Evolutionary conservation across 2,888 invertebrate species (phyloP).

Genomic region (Drosophila antonietae): DNA sequence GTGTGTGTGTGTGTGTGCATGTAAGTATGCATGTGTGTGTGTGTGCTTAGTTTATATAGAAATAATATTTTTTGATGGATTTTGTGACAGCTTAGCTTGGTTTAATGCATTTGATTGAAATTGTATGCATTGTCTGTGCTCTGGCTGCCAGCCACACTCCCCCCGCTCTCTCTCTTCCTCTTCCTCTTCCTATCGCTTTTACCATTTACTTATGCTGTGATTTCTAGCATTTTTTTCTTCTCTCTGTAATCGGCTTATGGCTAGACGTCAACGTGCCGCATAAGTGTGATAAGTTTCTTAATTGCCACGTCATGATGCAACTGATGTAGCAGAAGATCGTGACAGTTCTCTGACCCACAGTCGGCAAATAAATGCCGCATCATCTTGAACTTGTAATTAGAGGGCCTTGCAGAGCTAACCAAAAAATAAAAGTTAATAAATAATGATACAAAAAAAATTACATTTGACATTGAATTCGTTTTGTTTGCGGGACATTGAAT

Average conservation of each 20-base stretch:
- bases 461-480: conserved; percentile 59
- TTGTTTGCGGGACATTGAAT: conserved; percentile 66
- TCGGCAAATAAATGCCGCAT: conserved; percentile 26
- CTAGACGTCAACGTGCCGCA: conserved; percentile 44
- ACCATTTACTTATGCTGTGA: conserved; percentile 22
- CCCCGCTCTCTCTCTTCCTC: background rate
- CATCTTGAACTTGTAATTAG: conserved; percentile 58
- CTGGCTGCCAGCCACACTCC: too few species aligned
- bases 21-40: too few species aligned
- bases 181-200: background rate
- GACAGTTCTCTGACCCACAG: conserved; percentile 28
- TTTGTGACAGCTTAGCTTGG: conserved; percentile 63
- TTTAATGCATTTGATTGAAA: conserved; percentile 67
- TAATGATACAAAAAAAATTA: conserved; percentile 23
- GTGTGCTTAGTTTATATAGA: conserved; percentile 12
- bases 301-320: conserved; percentile 61
- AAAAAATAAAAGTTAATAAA: conserved; percentile 6
- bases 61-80: conserved; percentile 59
- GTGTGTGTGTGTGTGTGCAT: conserved; percentile 2
- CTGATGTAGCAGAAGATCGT: conserved; percentile 18
- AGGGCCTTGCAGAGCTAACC: conserved; percentile 35
- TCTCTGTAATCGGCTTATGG: conserved; percentile 45
- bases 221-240: conserved; percentile 14
- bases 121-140: conserved; percentile 23
- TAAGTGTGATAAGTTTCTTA: conserved; percentile 61